These are phyloP conservation scores for Alloscopus bannaensis DNA, from an alignment of 2,888 invertebrate genomes.

Conservation along the genomic window DNA sequence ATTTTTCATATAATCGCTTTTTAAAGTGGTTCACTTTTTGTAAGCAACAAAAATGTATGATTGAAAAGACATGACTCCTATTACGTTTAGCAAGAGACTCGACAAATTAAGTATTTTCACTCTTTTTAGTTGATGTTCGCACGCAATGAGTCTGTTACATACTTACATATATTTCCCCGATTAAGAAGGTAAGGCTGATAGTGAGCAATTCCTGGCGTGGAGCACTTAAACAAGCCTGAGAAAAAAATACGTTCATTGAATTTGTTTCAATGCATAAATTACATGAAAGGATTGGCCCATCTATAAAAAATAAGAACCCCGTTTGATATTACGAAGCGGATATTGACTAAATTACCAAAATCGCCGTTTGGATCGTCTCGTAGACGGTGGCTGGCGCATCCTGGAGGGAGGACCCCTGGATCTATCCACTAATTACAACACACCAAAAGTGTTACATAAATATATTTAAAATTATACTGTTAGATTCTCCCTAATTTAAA, in stretches of 20 bases:
- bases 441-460: too few relatives aligned
- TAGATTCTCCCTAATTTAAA: too few relatives aligned
- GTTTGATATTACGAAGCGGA: too few relatives aligned
- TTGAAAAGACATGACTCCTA: not conserved
- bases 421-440: too few relatives aligned
- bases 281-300: too few relatives aligned
- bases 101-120: too few relatives aligned
- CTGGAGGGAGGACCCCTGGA: slow-evolving; percentile 66
- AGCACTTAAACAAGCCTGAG: slow-evolving; percentile 69
- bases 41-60: slow-evolving; percentile 4
- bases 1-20: slow-evolving; percentile 28
- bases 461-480: too few relatives aligned
- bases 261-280: too few relatives aligned
- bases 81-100: slow-evolving; percentile 6
- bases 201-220: slow-evolving; percentile 63
- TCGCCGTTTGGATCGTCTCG: slow-evolving; percentile 68
- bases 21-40: slow-evolving; percentile 8
- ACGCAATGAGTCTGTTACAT: not conserved
- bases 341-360: too few relatives aligned
- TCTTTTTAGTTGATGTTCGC: too few relatives aligned
- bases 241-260: too few relatives aligned
- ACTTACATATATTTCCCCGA: slow-evolving; percentile 69
- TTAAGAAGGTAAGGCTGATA: slow-evolving; percentile 71
- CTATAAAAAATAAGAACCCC: too few relatives aligned
- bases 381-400: slow-evolving; percentile 63